These are phyloP conservation scores for Episyrphus balteatus DNA, from an alignment of 1,140 invertebrate species.

Conservation along the genomic window DNA sequence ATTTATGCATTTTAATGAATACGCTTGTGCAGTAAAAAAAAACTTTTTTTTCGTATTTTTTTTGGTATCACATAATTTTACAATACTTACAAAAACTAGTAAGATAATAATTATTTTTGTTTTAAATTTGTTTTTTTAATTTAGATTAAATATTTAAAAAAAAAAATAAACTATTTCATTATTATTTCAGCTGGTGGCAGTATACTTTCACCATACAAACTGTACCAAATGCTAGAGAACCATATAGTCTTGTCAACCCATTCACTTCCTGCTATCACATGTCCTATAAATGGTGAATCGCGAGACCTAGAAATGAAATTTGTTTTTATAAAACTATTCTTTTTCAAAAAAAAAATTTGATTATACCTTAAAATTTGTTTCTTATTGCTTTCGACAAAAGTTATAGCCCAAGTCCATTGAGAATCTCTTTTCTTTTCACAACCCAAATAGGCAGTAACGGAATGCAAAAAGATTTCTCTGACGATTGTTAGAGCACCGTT, in stretches of 20 bases:
- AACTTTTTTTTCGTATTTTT: too few relatives aligned
- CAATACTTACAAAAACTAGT: too few relatives aligned
- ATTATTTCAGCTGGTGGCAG: constrained; percentile 42
- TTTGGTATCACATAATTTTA: too few relatives aligned
- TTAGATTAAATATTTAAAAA: too few relatives aligned
- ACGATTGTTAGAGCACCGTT: constrained; percentile 30
- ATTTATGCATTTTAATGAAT: too few relatives aligned
- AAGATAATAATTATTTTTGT: too few relatives aligned
- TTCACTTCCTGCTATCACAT: constrained; percentile 59
- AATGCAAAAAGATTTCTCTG: constrained; percentile 30
- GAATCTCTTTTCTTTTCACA: constrained; percentile 67
- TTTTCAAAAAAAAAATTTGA: too few relatives aligned
- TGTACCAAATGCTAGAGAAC: constrained; percentile 61
- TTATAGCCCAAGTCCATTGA: constrained; percentile 66
- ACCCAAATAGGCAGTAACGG: constrained; percentile 52
- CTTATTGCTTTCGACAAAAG: constrained; percentile 54
- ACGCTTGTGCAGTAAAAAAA: too few relatives aligned
- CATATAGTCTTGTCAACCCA: constrained; percentile 61
- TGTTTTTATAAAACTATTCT: background rate
- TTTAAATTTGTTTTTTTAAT: too few relatives aligned
- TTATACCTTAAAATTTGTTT: constrained; percentile 52
- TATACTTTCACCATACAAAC: constrained; percentile 46
- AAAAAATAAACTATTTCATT: constrained; percentile 26
- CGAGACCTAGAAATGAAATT: constrained; percentile 47
- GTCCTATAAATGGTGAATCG: constrained; percentile 66